A percentile compares a stretch with the other conserved stretches of the same genome.
Evolutionary conservation across 1,140 invertebrate genomes (phyloP).

Genomic region (Diuraphis noxia): DNA sequence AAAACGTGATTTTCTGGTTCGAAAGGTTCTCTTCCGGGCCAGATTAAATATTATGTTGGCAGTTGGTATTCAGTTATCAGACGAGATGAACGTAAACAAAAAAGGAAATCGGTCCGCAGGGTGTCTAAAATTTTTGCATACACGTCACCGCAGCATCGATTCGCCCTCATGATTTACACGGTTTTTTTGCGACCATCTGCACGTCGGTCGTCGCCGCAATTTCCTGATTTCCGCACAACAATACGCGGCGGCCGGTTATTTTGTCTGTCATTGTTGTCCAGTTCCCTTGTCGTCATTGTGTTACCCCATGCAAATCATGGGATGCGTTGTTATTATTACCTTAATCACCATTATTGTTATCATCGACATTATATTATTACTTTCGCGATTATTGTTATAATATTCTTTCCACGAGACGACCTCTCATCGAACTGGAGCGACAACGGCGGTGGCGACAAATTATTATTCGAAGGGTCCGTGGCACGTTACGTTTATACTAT

Average conservation of each 20-base stretch:
- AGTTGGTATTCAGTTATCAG: neutral
- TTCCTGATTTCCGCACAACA: conserved; percentile 26
- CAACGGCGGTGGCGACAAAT: neutral
- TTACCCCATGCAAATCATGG: neutral
- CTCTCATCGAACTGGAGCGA: neutral
- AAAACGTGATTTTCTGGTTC: neutral
- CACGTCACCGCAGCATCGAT: neutral
- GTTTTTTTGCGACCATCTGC: conserved; percentile 22
- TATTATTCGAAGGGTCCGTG: neutral
- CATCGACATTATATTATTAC: conserved; percentile 8
- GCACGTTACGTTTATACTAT: neutral
- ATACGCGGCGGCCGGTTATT: neutral
- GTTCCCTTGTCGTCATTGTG: neutral
- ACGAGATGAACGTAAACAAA: neutral
- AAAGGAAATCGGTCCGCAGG: neutral
- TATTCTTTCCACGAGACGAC: neutral
- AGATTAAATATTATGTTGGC: no score
- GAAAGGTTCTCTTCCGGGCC: neutral
- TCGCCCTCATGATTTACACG: conserved; percentile 19
- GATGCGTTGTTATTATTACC: neutral
- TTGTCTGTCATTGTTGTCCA: conserved; percentile 28
- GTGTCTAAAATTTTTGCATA: conserved; percentile 1
- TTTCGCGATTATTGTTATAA: conserved; percentile 9
- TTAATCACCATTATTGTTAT: neutral
- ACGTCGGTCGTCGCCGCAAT: neutral